A percentile compares a stretch with the other conserved stretches of the same genome.
phyloP scores from a whole-genome alignment of 2,888 invertebrate species.

The Cosmia trapezina region DNA sequence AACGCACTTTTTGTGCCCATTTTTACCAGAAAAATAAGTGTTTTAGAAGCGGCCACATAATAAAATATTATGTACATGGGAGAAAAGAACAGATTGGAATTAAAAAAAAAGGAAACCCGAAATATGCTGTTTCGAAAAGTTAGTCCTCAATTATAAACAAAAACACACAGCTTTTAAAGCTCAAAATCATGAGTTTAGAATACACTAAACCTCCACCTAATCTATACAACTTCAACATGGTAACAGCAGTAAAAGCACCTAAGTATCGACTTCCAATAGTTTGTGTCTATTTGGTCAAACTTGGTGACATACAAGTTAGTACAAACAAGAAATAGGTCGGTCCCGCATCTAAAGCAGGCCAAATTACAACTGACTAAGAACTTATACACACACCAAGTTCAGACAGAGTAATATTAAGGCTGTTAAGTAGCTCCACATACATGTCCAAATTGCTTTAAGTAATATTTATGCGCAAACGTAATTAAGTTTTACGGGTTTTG shows the following conservation, averaged over 20 bases:
- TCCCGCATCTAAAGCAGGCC: slow-evolving; percentile 79
- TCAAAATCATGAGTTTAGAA: neutral
- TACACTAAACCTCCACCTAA: slow-evolving; percentile 17
- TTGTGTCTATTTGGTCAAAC: slow-evolving; percentile 77
- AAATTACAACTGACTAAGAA: slow-evolving; percentile 78
- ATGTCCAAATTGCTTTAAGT: slow-evolving; percentile 66
- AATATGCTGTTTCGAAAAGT: too few species aligned
- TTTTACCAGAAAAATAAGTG: too few species aligned
- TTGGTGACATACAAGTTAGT: slow-evolving; percentile 79
- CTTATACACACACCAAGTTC: slow-evolving; percentile 71
- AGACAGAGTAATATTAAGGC: slow-evolving; percentile 53
- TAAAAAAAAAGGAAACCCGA: too few species aligned
- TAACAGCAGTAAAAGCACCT: slow-evolving; percentile 66
- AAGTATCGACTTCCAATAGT: slow-evolving; percentile 76
- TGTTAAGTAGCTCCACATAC: slow-evolving; percentile 62
- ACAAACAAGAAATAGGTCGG: slow-evolving; percentile 79
- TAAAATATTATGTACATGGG: too few species aligned
- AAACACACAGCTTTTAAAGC: neutral
- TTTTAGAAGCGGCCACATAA: too few species aligned
- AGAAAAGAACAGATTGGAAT: too few species aligned
- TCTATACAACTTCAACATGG: slow-evolving; percentile 49
- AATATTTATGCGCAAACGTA: slow-evolving; percentile 68
- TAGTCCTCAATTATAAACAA: neutral
- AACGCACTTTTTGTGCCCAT: too few species aligned
- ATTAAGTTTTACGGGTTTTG: slow-evolving; percentile 66